Evolutionary conservation across 1,140 invertebrate genomes (phyloP).

Genomic region (Teleogryllus occipitalis): DNA sequence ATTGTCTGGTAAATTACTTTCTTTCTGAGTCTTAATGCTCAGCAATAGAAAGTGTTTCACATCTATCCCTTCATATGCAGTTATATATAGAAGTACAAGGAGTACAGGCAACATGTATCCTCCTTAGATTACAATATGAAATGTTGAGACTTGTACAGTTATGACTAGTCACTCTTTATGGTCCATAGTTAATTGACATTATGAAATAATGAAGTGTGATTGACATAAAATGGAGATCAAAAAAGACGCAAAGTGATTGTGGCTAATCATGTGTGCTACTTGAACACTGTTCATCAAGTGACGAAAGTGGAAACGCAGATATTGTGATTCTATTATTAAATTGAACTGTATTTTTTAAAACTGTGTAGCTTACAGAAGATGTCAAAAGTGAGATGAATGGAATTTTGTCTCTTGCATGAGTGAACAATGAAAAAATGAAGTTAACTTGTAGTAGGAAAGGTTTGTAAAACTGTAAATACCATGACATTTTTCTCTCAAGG

Average conservation of each 20-base stretch:
- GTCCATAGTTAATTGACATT: conserved; percentile 2
- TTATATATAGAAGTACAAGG: background rate
- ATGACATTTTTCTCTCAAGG: background rate
- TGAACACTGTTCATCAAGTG: background rate
- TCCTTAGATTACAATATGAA: conserved; percentile 7
- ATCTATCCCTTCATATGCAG: background rate
- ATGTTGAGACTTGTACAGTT: background rate
- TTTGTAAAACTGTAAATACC: background rate
- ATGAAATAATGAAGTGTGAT: background rate
- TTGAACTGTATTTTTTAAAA: conserved; percentile 1
- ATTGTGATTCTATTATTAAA: conserved; percentile 6
- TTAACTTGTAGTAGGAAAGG: background rate
- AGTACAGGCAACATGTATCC: conserved; percentile 5
- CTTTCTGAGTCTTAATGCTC: background rate
- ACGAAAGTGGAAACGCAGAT: background rate
- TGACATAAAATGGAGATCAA: background rate
- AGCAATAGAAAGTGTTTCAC: background rate
- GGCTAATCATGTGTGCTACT: background rate
- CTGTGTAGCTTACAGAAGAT: background rate
- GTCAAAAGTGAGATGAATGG: background rate
- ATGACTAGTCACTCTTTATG: background rate
- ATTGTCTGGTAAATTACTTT: background rate
- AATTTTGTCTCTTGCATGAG: background rate
- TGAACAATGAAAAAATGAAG: background rate
- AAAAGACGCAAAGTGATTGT: background rate